These are phyloP conservation scores for Xiphophorus birchmanni DNA, from an alignment of 2,797 vertebrate species.

Conservation along the genomic window DNA sequence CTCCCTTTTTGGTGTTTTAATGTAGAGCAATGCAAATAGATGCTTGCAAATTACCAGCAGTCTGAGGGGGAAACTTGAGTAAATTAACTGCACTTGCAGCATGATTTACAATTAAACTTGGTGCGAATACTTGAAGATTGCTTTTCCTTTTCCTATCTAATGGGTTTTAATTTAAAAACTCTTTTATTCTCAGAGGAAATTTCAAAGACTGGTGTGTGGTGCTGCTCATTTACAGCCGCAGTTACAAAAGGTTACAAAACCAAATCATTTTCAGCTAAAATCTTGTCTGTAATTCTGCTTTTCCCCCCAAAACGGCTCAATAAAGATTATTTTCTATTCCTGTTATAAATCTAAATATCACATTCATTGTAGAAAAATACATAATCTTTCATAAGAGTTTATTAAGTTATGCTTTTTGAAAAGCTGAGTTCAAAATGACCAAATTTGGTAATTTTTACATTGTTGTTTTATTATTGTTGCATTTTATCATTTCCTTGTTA, in stretches of 20 bases:
- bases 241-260: not conserved
- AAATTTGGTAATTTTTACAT: not conserved
- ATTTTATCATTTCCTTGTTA: too few species aligned
- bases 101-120: constrained; percentile 52
- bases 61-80: constrained; percentile 41
- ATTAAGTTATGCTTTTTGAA: not conserved
- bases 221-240: not conserved
- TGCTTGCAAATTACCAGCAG: constrained; percentile 27
- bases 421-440: not conserved
- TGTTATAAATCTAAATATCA: too few species aligned
- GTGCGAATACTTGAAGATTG: constrained; percentile 53
- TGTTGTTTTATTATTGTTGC: too few species aligned
- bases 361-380: too few species aligned
- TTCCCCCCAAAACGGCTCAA: not conserved
- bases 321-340: not conserved
- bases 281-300: not conserved
- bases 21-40: constrained; percentile 8
- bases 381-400: not conserved
- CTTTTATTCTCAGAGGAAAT: constrained; percentile 30
- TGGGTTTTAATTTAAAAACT: constrained; percentile 58
- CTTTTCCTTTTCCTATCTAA: constrained; percentile 47
- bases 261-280: not conserved
- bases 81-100: constrained; percentile 44
- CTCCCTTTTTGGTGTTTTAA: constrained; percentile 7
- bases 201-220: constrained; percentile 1